Percentiles rank a stretch among this genome's conserved stretches.
Conservation (phyloP, 2,888 invertebrate species). For the Cheilosia impressa region DNA sequence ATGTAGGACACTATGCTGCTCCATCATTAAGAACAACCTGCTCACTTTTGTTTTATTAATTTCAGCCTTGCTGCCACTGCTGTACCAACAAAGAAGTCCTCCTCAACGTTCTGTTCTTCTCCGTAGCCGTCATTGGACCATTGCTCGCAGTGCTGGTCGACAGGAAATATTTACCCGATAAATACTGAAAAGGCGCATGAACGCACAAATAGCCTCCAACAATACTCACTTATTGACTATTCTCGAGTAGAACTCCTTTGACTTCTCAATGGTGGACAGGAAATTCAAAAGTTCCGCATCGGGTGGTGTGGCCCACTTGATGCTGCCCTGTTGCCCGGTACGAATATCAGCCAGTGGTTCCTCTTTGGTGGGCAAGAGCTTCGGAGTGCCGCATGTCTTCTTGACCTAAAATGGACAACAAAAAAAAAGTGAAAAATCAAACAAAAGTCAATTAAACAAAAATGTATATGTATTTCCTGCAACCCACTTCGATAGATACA, state of each 20-base stretch:
- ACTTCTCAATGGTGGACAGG: constrained; percentile 87
- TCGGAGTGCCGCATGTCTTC: constrained; percentile 84
- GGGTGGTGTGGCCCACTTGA: constrained; percentile 86
- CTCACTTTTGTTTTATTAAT: not conserved
- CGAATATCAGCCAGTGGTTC: constrained; percentile 79
- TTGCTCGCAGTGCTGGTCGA: constrained; percentile 28
- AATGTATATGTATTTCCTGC: not conserved
- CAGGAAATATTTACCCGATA: constrained; percentile 36
- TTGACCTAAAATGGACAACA: constrained; percentile 84
- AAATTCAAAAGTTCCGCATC: constrained; percentile 87
- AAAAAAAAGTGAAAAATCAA: constrained; percentile 13
- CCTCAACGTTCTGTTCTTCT: constrained; percentile 28
- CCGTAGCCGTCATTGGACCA: constrained; percentile 42
- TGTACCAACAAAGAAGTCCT: constrained; percentile 27
- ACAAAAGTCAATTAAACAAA: constrained; percentile 3
- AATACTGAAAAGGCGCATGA: constrained; percentile 2
- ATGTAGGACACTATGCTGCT: constrained; percentile 13
- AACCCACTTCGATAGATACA: not conserved
- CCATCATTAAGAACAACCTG: too few relatives aligned
- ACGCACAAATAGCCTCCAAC: not conserved
- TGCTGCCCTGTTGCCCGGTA: constrained; percentile 84
- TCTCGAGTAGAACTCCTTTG: constrained; percentile 92
- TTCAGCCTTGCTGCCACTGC: constrained; percentile 49
- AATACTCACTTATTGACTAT: constrained; percentile 88
- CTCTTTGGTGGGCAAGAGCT: constrained; percentile 80